A percentile compares a stretch with the other conserved stretches of the same genome.
Evolutionary conservation across 2,113 vertebrate genomes (phyloP).

Genomic region (human (Homo sapiens)): GRCh38 chr9:37154501-37155000

Average conservation of each 20-base stretch:
- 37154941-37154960: background rate
- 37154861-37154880: conserved; percentile 7
- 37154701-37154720: too few species aligned
- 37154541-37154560: too few species aligned
- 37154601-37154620: too few species aligned
- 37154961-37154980: background rate
- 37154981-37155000: background rate
- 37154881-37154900: background rate
- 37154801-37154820: background rate
- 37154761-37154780: background rate
- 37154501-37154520: too few species aligned
- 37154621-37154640: too few species aligned
- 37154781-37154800: background rate
- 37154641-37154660: too few species aligned
- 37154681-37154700: too few species aligned
- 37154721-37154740: too few species aligned
- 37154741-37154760: background rate
- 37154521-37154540: too few species aligned
- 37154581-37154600: too few species aligned
- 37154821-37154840: conserved; percentile 18
- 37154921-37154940: background rate
- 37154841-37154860: background rate
- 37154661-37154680: too few species aligned
- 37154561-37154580: too few species aligned
- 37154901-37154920: conserved; percentile 21